These are phyloP conservation scores for Apodemus speciosus DNA, from an alignment of 2,113 vertebrate species.

Conservation along the genomic window DNA sequence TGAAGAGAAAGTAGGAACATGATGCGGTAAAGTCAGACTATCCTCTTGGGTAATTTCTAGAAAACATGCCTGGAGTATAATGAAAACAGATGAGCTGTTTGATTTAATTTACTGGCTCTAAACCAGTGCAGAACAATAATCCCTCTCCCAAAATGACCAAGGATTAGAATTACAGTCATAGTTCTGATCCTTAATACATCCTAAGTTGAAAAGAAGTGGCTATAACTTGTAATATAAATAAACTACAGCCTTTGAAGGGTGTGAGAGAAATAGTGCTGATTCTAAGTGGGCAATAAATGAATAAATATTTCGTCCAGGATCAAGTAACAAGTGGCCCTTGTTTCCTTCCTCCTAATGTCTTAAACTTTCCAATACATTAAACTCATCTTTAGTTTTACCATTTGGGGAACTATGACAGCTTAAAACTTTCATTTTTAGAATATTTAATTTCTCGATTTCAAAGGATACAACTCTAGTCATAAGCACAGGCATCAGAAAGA, in stretches of 20 bases:
- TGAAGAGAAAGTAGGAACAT: constrained; percentile 6
- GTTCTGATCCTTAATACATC: not conserved
- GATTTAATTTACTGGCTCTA: constrained; percentile 4
- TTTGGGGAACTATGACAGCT: not conserved
- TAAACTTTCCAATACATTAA: not conserved
- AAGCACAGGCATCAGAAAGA: not conserved
- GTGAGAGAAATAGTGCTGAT: not conserved
- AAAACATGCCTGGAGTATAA: not conserved
- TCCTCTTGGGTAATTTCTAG: constrained; percentile 7
- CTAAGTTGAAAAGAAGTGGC: not conserved
- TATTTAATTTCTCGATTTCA: constrained; percentile 1
- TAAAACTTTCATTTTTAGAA: not conserved
- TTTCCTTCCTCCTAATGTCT: not conserved
- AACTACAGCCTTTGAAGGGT: not conserved
- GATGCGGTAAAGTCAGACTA: not conserved
- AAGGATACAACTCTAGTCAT: not conserved
- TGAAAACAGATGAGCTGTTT: not conserved
- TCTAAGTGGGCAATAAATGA: not conserved
- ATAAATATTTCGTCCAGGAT: not conserved
- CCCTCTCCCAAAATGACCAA: not conserved
- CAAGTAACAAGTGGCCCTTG: not conserved
- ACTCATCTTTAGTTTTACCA: not conserved
- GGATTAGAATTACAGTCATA: not conserved
- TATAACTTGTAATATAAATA: constrained; percentile 26
- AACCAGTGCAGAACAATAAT: not conserved